A percentile compares a stretch with the other conserved stretches of the same genome.
Conservation (phyloP, 1,140 invertebrate species). For the Archegozetes longisetosus region DNA sequence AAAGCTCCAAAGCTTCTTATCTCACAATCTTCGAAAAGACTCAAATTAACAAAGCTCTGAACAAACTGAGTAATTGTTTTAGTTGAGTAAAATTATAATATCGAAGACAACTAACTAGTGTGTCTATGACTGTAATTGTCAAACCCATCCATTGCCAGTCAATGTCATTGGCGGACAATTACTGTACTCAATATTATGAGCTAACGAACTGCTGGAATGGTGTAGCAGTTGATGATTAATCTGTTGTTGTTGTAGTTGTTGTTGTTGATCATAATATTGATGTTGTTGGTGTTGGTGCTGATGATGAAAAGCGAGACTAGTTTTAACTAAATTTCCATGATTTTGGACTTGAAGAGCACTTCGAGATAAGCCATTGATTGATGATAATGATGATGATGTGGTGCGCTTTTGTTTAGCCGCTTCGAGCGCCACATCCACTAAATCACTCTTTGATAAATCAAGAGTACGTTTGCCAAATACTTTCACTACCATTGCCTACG, state of each 20-base stretch:
- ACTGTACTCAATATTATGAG: not conserved
- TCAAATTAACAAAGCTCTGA: too few relatives aligned
- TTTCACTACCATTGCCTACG: not conserved
- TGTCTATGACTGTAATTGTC: not conserved
- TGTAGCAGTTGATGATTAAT: not conserved
- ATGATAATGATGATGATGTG: not conserved
- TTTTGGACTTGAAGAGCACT: not conserved
- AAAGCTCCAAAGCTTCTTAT: too few relatives aligned
- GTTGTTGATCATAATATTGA: not conserved
- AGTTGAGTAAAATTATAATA: too few relatives aligned
- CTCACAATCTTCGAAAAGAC: too few relatives aligned
- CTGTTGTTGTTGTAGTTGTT: constrained; percentile 7
- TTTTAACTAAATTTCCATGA: constrained; percentile 1
- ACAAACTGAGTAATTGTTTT: too few relatives aligned
- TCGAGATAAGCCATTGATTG: not conserved
- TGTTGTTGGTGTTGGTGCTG: not conserved
- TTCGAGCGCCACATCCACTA: not conserved
- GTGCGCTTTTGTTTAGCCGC: not conserved
- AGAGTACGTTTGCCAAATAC: not conserved
- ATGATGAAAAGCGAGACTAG: not conserved
- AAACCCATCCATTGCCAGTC: constrained; percentile 6
- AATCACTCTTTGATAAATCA: not conserved
- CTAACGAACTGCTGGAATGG: not conserved
- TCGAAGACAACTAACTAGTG: too few relatives aligned
- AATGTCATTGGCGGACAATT: not conserved